Percentiles rank a stretch among this genome's conserved stretches.
phyloP scores from a whole-genome alignment of 2,113 vertebrate species.

The Panthera tigris region DNA sequence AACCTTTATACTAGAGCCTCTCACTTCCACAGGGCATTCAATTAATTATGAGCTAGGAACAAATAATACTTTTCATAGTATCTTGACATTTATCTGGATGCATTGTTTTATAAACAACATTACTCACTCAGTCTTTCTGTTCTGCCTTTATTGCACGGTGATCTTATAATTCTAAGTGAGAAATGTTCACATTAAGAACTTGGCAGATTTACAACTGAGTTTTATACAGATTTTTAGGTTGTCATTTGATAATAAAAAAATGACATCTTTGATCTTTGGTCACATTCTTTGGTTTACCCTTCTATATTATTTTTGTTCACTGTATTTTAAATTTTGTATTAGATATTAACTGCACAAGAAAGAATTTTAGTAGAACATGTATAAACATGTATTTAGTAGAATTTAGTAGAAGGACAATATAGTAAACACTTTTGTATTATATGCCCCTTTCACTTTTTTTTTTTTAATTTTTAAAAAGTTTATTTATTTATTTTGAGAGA shows the following conservation, averaged over 20 bases:
- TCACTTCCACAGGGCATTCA: conserved; percentile 67
- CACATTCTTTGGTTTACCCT: background rate
- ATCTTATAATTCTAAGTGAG: conserved; percentile 77
- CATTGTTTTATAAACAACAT: conserved; percentile 80
- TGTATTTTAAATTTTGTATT: background rate
- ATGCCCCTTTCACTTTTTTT: background rate
- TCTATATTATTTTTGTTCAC: background rate
- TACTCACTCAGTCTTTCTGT: conserved; percentile 77
- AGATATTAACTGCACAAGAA: background rate
- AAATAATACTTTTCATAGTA: conserved; percentile 77
- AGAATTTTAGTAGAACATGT: background rate
- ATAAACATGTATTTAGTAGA: background rate
- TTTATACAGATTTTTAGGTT: conserved; percentile 57
- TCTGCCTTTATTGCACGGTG: conserved; percentile 68
- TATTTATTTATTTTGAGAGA: too few relatives aligned
- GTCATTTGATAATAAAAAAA: background rate
- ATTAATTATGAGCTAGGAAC: conserved; percentile 82
- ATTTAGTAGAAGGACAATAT: background rate
- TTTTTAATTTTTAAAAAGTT: too few relatives aligned
- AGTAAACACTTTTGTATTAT: background rate
- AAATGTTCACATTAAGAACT: conserved; percentile 72
- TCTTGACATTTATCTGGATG: conserved; percentile 78
- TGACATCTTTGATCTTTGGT: background rate
- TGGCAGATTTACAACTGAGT: conserved; percentile 59
- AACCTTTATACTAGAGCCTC: conserved; percentile 64